phyloP scores from a whole-genome alignment of 2,113 vertebrate genomes.

The Oncorhynchus tshawytscha region DNA sequence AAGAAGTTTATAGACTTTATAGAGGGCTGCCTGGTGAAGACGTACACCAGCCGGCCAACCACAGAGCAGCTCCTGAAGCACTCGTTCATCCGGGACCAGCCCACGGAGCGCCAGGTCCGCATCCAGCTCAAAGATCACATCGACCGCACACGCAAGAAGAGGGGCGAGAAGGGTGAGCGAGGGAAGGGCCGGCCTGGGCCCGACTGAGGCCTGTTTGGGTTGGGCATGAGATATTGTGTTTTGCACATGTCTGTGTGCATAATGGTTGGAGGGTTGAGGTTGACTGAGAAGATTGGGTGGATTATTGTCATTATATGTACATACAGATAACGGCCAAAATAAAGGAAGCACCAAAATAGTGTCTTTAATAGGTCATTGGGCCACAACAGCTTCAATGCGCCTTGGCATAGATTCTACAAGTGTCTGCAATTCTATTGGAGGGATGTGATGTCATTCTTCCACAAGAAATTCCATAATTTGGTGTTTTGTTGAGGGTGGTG shows the following conservation, averaged over 20 bases:
- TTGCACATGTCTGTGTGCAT: neutral
- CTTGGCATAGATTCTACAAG: too few relatives aligned
- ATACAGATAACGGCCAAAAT: too few relatives aligned
- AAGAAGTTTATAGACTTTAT: slow-evolving; percentile 95
- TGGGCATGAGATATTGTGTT: neutral
- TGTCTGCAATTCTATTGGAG: too few relatives aligned
- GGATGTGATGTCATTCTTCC: too few relatives aligned
- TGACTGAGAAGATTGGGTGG: neutral
- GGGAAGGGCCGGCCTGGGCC: neutral
- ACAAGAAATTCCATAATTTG: too few relatives aligned
- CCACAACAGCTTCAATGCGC: too few relatives aligned
- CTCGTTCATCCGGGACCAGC: slow-evolving; percentile 90
- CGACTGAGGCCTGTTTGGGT: neutral
- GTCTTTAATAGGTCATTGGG: too few relatives aligned
- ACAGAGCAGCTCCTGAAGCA: slow-evolving; percentile 91
- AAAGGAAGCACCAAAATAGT: too few relatives aligned
- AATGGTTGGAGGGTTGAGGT: neutral
- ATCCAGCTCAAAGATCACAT: slow-evolving; percentile 95
- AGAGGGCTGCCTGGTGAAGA: slow-evolving; percentile 90
- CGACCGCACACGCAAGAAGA: slow-evolving; percentile 88
- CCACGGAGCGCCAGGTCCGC: slow-evolving; percentile 89
- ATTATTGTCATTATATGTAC: neutral
- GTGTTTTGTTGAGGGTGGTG: too few relatives aligned
- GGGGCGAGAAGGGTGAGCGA: slow-evolving; percentile 85
- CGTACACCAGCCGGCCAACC: slow-evolving; percentile 85